These are phyloP conservation scores for Fistularia tabacaria DNA, from an alignment of 2,797 vertebrate genomes.

Conservation along the genomic window DNA sequence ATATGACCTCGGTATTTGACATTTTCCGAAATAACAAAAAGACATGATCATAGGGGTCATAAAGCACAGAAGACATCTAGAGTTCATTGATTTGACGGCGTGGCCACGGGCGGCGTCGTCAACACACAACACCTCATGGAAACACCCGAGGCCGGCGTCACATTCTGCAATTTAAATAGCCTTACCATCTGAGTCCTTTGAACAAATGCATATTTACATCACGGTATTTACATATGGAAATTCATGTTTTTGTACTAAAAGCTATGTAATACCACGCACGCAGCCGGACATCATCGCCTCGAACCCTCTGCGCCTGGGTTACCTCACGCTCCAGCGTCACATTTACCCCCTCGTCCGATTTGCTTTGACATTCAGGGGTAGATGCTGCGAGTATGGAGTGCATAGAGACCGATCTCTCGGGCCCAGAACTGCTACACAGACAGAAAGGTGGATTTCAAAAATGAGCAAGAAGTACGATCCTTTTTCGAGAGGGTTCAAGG, in stretches of 20 bases:
- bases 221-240: slow-evolving; percentile 52
- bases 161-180: slow-evolving; percentile 39
- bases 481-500: too few species aligned
- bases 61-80: slow-evolving; percentile 20
- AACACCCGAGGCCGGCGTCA: too few species aligned
- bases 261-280: slow-evolving; percentile 17
- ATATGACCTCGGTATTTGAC: slow-evolving; percentile 28
- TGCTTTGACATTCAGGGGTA: slow-evolving; percentile 79
- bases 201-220: slow-evolving; percentile 62
- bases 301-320: too few species aligned
- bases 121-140: too few species aligned
- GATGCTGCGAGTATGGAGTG: slow-evolving; percentile 81
- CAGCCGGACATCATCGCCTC: too few species aligned
- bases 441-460: slow-evolving; percentile 41
- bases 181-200: slow-evolving; percentile 18
- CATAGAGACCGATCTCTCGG: slow-evolving; percentile 73
- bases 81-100: slow-evolving; percentile 11
- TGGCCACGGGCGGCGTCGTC: too few species aligned
- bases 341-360: too few species aligned
- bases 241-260: slow-evolving; percentile 35
- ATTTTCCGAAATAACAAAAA: slow-evolving; percentile 23
- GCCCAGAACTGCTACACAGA: slow-evolving; percentile 36
- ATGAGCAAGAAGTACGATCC: slow-evolving; percentile 29
- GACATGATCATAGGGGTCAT: slow-evolving; percentile 27
- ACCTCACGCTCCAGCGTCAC: too few species aligned